Conservation (phyloP, 35 echinoderm and acorn worm species). For the Heliocidaris erythrogramma region DNA sequence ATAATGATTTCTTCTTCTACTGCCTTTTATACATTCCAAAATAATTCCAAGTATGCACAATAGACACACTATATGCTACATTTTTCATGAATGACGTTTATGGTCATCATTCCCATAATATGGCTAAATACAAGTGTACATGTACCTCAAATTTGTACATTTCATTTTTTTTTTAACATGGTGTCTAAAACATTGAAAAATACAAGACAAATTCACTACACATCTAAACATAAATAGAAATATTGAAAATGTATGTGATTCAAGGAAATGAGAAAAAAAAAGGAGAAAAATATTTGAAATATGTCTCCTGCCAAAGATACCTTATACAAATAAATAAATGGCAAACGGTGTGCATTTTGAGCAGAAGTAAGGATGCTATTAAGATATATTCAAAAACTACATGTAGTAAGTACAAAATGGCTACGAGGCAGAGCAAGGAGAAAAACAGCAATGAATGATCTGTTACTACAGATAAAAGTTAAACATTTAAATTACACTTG, state of each 20-base stretch:
- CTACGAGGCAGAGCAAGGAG: not conserved
- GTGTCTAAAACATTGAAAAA: conserved; percentile 31
- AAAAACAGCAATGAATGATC: not conserved
- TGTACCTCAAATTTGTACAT: conserved; percentile 16
- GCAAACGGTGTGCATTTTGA: not conserved
- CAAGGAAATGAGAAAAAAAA: not conserved
- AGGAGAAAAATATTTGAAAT: not conserved
- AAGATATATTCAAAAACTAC: not conserved
- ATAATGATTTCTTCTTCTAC: not conserved
- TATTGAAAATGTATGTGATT: not conserved
- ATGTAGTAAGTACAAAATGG: not conserved
- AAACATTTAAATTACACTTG: not conserved
- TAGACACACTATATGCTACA: conserved; percentile 17
- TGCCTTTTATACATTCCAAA: conserved; percentile 6
- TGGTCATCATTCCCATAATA: not conserved
- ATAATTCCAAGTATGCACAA: conserved; percentile 4
- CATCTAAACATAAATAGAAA: conserved; percentile 40
- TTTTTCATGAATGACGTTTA: conserved; percentile 3
- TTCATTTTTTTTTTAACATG: conserved; percentile 9
- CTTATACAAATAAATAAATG: not conserved
- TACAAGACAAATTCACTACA: not conserved
- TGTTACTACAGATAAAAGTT: not conserved
- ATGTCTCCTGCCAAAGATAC: not conserved
- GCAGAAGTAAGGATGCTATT: not conserved
- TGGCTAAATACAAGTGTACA: conserved; percentile 7